Percentiles rank a stretch among this genome's conserved stretches.
Conservation (phyloP, 2,113 vertebrate genomes). For the Pygoscelis antarcticus region DNA sequence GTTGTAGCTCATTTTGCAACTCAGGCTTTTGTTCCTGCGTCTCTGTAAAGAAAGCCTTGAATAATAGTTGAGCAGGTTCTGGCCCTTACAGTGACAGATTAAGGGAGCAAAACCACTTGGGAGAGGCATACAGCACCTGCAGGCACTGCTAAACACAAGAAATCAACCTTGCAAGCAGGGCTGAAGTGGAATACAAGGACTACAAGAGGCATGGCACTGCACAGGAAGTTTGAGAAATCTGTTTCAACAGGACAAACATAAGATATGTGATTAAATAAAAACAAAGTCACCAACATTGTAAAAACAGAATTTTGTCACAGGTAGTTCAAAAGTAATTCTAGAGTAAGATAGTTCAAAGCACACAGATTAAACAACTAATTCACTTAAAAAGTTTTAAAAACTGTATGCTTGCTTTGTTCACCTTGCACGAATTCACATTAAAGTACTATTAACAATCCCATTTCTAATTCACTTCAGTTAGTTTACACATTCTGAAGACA, state of each 20-base stretch:
- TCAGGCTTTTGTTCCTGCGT: neutral
- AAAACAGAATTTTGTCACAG: neutral
- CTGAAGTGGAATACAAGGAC: neutral
- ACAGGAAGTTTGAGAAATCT: neutral
- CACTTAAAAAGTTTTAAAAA: neutral
- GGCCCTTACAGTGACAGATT: neutral
- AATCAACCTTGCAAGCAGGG: neutral
- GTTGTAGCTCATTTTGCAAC: neutral
- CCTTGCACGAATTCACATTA: neutral
- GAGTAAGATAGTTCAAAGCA: neutral
- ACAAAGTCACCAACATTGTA: neutral
- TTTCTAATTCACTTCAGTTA: neutral
- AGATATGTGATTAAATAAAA: neutral
- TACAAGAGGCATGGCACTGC: neutral
- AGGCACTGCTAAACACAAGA: neutral
- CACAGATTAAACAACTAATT: neutral
- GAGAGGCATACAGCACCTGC: neutral
- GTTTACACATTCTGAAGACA: neutral
- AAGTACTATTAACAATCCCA: fast-evolving
- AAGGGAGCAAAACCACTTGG: neutral
- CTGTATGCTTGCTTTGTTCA: neutral
- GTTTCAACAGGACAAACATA: neutral
- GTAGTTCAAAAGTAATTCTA: neutral
- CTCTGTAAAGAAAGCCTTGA: neutral
- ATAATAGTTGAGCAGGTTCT: neutral